Evolutionary conservation across 2,888 invertebrate species (phyloP).

Genomic region (Hydropsyche betteni): DNA sequence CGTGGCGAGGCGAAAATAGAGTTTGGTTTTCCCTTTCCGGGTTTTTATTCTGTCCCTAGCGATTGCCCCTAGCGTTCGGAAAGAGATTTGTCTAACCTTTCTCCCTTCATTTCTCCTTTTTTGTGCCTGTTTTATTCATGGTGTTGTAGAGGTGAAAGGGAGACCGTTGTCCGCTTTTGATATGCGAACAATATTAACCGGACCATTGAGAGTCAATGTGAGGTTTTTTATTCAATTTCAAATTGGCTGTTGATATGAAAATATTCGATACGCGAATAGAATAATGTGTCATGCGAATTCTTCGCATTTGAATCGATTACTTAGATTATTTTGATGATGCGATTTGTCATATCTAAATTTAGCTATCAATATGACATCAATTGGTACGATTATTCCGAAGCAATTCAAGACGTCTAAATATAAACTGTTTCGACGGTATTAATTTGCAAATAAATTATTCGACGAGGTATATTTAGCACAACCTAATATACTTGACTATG

Average conservation of each 20-base stretch:
- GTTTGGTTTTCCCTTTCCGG: constrained; percentile 40
- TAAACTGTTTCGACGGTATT: constrained; percentile 24
- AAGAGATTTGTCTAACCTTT: constrained; percentile 51
- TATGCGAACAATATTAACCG: constrained; percentile 35
- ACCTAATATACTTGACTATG: constrained; percentile 3
- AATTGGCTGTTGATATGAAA: too few relatives aligned
- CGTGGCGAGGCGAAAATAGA: constrained; percentile 50
- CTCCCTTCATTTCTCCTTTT: constrained; percentile 26
- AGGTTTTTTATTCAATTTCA: too few relatives aligned
- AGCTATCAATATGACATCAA: constrained; percentile 36
- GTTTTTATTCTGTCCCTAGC: constrained; percentile 41
- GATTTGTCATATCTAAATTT: constrained; percentile 36
- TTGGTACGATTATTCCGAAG: constrained; percentile 36
- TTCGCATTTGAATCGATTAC: too few relatives aligned
- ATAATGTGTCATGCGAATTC: too few relatives aligned
- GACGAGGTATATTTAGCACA: constrained; percentile 23
- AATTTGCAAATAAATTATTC: constrained; percentile 35
- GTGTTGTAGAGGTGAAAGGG: constrained; percentile 40
- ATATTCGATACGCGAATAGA: too few relatives aligned
- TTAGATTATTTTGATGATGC: too few relatives aligned
- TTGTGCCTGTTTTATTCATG: constrained; percentile 47
- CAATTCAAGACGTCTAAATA: constrained; percentile 32
- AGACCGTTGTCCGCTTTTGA: constrained; percentile 30
- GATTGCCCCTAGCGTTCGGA: constrained; percentile 44
- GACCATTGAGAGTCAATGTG: constrained; percentile 23